Conservation (phyloP, 2,797 vertebrate species). For the Myotis vivesi region DNA sequence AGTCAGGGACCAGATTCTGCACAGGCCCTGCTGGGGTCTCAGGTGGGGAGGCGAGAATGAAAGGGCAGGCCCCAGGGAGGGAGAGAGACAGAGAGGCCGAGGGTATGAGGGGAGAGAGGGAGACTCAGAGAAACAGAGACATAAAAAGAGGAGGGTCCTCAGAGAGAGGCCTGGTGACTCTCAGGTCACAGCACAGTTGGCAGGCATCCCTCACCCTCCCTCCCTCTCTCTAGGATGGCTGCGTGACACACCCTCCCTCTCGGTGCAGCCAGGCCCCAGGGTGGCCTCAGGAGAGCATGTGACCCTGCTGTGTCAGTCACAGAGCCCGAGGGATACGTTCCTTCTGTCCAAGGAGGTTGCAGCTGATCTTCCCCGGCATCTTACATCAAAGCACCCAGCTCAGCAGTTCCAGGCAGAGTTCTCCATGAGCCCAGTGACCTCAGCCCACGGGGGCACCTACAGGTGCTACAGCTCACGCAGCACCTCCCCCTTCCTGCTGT, state of each 20-base stretch:
- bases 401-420: not conserved
- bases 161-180: not conserved
- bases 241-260: not conserved
- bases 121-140: not conserved
- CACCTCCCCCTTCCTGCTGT: not conserved
- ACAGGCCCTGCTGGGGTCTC: rapidly evolving
- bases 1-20: too few species aligned
- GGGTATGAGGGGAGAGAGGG: not conserved
- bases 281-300: not conserved
- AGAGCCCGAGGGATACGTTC: not conserved
- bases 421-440: not conserved
- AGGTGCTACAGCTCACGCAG: not conserved
- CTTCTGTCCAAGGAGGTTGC: not conserved
- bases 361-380: rapidly evolving
- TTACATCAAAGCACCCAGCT: not conserved
- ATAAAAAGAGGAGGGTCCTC: not conserved
- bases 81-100: too few species aligned
- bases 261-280: rapidly evolving
- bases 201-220: not conserved
- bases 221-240: not conserved
- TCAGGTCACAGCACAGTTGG: rapidly evolving
- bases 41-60: not conserved
- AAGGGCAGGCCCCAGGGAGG: not conserved
- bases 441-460: not conserved
- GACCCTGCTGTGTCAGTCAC: conserved; percentile 7